phyloP scores from a whole-genome alignment of 1,140 invertebrate genomes.

The Goniozus legneri region DNA sequence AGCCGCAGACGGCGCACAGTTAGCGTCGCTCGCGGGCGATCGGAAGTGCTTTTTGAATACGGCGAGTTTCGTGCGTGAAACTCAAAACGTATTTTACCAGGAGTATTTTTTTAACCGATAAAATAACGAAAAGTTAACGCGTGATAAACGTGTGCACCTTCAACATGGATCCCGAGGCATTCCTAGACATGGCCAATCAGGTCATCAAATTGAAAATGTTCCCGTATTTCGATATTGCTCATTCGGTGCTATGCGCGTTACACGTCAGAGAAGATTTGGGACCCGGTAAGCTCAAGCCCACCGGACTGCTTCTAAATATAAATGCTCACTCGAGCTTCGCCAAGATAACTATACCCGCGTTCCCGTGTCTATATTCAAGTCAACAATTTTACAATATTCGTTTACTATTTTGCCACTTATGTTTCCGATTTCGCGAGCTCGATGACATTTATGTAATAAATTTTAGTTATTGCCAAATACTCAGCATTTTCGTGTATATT shows the following conservation, averaged over 20 bases:
- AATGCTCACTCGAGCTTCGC: conserved; percentile 26
- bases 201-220: conserved; percentile 99
- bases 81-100: background rate
- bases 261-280: conserved; percentile 95
- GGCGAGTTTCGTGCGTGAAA: background rate
- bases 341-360: background rate
- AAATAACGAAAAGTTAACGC: background rate
- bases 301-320: conserved; percentile 47
- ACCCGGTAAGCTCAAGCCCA: conserved; percentile 64
- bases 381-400: conserved; percentile 4
- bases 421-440: too few species aligned
- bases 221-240: conserved; percentile 98
- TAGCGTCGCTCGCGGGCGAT: background rate
- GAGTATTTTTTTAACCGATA: background rate
- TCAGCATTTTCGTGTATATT: too few species aligned
- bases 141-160: too few species aligned
- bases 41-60: background rate
- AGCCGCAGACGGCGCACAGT: background rate
- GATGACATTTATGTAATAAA: too few species aligned
- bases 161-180: conserved; percentile 91
- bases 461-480: too few species aligned
- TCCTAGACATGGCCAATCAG: conserved; percentile 95
- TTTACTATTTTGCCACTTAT: conserved; percentile 2
- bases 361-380: too few species aligned
- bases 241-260: conserved; percentile 84